Evolutionary conservation across 1,140 invertebrate species (phyloP).

Genomic region (Euborellia annulipes): DNA sequence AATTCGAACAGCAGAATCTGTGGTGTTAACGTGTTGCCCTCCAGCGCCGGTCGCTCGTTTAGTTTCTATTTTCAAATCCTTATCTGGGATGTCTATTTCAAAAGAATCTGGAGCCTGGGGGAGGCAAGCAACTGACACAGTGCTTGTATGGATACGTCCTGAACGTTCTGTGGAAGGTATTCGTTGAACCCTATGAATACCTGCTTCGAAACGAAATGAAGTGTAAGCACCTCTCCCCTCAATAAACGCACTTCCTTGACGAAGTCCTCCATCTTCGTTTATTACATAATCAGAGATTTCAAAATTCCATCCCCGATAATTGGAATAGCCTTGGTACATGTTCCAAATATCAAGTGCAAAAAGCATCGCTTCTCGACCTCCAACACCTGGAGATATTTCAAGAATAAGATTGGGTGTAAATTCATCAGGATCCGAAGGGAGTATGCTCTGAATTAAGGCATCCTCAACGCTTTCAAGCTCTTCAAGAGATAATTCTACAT

Average conservation of each 20-base stretch:
- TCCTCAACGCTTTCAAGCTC: conserved; percentile 30
- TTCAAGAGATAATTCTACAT: conserved; percentile 3
- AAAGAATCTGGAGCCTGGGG: conserved; percentile 57
- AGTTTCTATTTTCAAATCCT: conserved; percentile 40
- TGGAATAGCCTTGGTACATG: conserved; percentile 66
- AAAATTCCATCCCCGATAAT: conserved; percentile 57
- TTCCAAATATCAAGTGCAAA: conserved; percentile 74
- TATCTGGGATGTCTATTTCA: conserved; percentile 11
- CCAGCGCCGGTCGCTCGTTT: conserved; percentile 40
- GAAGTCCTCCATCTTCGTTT: conserved; percentile 25
- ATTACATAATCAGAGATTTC: conserved; percentile 32
- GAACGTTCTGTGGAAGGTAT: conserved; percentile 80
- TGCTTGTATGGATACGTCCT: conserved; percentile 90
- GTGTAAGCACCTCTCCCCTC: conserved; percentile 42
- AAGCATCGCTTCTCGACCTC: conserved; percentile 91
- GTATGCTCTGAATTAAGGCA: conserved; percentile 30
- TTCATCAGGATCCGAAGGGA: conserved; percentile 29
- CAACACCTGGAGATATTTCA: conserved; percentile 84
- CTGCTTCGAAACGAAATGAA: conserved; percentile 68
- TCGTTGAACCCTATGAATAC: conserved; percentile 91
- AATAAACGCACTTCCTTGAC: conserved; percentile 48
- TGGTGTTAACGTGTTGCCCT: conserved; percentile 49
- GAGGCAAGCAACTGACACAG: conserved; percentile 70
- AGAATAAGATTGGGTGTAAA: conserved; percentile 42
- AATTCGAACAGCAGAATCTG: conserved; percentile 42